Conservation (phyloP, 53 echinoderm and acorn worm species). For the Paracentrotus lividus region DNA sequence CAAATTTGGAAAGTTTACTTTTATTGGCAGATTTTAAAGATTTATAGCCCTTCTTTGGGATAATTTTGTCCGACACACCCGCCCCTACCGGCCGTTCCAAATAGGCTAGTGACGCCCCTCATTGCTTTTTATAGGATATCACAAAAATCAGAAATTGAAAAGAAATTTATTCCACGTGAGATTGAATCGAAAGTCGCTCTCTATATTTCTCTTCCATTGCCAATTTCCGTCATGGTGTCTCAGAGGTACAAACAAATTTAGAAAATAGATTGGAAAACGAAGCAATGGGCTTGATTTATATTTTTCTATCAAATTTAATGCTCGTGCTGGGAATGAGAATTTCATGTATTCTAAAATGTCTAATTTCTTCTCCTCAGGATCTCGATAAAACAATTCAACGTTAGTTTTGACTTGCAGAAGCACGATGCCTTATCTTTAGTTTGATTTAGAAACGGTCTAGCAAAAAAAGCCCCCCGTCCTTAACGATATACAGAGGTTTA, state of each 20-base stretch:
- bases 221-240: constrained; percentile 11
- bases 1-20: too few relatives aligned
- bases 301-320: neutral
- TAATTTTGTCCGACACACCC: too few relatives aligned
- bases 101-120: too few relatives aligned
- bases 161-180: constrained; percentile 19
- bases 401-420: neutral
- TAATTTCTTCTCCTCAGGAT: neutral
- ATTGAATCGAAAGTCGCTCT: constrained; percentile 19
- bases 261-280: constrained; percentile 3
- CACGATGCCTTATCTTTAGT: too few relatives aligned
- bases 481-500: too few relatives aligned
- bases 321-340: neutral
- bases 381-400: neutral
- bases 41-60: too few relatives aligned
- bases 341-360: neutral
- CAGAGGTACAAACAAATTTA: neutral
- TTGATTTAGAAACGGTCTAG: too few relatives aligned
- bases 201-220: neutral
- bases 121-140: too few relatives aligned
- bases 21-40: too few relatives aligned
- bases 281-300: neutral
- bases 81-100: too few relatives aligned
- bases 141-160: neutral
- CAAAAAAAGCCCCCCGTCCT: too few relatives aligned